Evolutionary conservation across 2,113 vertebrate genomes (phyloP).

Genomic region (Pelmatolapia mariae): DNA sequence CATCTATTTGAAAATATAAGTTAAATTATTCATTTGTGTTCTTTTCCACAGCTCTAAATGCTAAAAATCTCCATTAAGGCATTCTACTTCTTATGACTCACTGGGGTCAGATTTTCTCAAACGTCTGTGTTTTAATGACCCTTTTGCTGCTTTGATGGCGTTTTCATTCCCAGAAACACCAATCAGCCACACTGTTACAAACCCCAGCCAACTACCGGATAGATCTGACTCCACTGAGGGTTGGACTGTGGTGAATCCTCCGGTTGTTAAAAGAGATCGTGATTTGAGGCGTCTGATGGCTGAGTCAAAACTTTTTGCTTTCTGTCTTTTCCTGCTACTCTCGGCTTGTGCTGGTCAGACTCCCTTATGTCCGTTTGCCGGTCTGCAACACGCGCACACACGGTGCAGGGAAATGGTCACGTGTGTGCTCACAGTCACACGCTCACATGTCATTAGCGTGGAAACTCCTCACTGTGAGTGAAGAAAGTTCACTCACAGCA

Average conservation of each 20-base stretch:
- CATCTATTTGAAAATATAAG: neutral
- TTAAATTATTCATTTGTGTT: neutral
- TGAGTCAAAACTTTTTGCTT: neutral
- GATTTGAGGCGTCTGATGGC: neutral
- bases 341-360: neutral
- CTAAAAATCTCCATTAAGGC: neutral
- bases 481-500: neutral
- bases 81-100: neutral
- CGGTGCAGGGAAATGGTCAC: fast-evolving
- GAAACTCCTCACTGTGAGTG: neutral
- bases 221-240: fast-evolving
- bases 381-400: fast-evolving
- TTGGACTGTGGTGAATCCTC: fast-evolving
- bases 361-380: neutral
- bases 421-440: neutral
- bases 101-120: neutral
- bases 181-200: neutral
- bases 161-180: neutral
- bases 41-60: neutral
- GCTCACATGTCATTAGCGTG: neutral
- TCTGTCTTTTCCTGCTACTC: neutral
- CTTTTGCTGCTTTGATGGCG: neutral
- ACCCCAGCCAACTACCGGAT: neutral
- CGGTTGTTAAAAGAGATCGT: neutral
- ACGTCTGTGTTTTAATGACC: neutral